Percentiles rank a stretch among this genome's conserved stretches.
Conservation (phyloP, 2,888 invertebrate genomes). For the Cheilosia pagana region DNA sequence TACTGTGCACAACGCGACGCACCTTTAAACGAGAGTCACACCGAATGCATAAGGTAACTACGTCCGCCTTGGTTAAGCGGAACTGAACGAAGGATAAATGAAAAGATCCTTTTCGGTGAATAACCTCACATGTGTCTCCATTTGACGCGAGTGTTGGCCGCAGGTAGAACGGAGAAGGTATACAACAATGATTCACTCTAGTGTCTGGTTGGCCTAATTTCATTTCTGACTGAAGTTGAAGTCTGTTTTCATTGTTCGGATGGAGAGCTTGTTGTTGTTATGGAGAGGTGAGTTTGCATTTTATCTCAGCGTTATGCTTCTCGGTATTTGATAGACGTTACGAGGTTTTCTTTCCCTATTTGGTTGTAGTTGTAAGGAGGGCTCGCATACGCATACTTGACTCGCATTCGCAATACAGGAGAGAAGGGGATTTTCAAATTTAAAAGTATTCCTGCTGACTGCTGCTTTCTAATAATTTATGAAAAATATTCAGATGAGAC, state of each 20-base stretch:
- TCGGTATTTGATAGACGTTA: not conserved
- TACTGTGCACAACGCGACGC: conserved; percentile 38
- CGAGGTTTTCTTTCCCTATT: not conserved
- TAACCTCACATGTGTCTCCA: conserved; percentile 60
- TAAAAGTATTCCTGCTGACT: too few species aligned
- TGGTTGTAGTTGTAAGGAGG: not conserved
- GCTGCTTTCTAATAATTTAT: too few species aligned
- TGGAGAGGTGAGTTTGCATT: not conserved
- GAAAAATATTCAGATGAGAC: too few species aligned
- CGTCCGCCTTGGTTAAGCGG: conserved; percentile 55
- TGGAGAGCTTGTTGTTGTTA: not conserved
- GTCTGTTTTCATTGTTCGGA: conserved; percentile 28
- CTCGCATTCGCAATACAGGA: not conserved
- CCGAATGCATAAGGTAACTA: conserved; percentile 44
- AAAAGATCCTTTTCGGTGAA: conserved; percentile 62
- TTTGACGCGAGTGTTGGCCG: conserved; percentile 62
- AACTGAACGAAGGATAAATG: conserved; percentile 56
- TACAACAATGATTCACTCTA: conserved; percentile 51
- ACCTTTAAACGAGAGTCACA: conserved; percentile 48
- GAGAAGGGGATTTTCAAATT: too few species aligned
- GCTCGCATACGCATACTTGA: not conserved
- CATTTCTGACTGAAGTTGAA: conserved; percentile 55
- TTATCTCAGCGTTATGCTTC: conserved; percentile 3
- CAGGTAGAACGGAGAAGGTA: conserved; percentile 30
- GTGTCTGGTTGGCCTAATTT: conserved; percentile 65